Conservation (phyloP, 2,888 invertebrate species). For the Halocaridina rubra region DNA sequence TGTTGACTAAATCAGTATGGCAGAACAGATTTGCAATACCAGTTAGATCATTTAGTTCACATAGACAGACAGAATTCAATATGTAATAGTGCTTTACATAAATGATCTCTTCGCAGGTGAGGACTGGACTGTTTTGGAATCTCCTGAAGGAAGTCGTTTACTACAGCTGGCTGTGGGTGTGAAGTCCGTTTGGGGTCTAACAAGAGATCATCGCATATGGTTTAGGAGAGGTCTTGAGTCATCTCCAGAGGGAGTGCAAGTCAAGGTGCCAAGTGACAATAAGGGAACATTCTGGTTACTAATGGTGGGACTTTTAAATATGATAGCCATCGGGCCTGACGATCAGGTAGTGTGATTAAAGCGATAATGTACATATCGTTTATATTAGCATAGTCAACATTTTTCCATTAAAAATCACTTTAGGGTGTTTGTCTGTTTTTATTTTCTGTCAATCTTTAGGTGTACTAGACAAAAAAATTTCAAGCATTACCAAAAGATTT, state of each 20-base stretch:
- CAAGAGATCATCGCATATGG: slow-evolving; percentile 87
- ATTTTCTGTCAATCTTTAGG: too few relatives aligned
- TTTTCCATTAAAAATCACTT: too few relatives aligned
- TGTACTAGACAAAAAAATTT: too few relatives aligned
- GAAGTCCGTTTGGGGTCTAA: slow-evolving; percentile 83
- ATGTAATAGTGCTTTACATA: neutral
- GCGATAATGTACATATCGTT: too few relatives aligned
- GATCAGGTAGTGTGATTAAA: slow-evolving; percentile 79
- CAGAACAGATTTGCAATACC: too few relatives aligned
- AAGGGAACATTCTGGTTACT: slow-evolving; percentile 79
- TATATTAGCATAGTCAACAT: too few relatives aligned
- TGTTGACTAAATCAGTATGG: too few relatives aligned
- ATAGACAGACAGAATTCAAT: too few relatives aligned
- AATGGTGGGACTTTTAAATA: slow-evolving; percentile 86
- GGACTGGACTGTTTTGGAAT: slow-evolving; percentile 85
- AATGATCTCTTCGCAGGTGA: slow-evolving; percentile 70
- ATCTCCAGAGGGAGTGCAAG: neutral
- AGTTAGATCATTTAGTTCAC: too few relatives aligned
- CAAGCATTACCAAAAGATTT: too few relatives aligned
- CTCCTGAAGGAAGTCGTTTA: slow-evolving; percentile 76
- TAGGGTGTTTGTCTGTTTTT: too few relatives aligned
- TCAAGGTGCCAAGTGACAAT: slow-evolving; percentile 40
- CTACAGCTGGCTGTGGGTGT: slow-evolving; percentile 84
- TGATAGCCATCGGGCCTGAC: slow-evolving; percentile 86
- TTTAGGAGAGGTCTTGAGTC: slow-evolving; percentile 78